phyloP scores from a whole-genome alignment of 2,113 vertebrate species.

The Mesembrinibis cayennensis region DNA sequence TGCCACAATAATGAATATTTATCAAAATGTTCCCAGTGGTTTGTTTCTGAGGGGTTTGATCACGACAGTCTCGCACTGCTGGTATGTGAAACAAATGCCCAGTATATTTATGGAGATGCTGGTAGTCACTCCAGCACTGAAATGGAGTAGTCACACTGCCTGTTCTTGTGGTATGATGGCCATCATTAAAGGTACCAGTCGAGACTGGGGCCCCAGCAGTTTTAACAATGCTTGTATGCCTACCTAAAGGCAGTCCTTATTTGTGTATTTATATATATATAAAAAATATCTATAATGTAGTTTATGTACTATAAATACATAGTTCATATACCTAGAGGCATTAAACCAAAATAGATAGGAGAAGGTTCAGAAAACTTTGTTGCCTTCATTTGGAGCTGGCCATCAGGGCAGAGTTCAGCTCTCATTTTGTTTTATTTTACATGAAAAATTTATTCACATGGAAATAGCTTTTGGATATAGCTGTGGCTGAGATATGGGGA shows the following conservation, averaged over 20 bases:
- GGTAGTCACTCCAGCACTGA: neutral
- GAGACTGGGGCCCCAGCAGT: neutral
- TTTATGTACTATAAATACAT: neutral
- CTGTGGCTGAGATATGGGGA: neutral
- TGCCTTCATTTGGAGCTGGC: neutral
- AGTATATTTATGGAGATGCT: neutral
- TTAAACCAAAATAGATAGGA: neutral
- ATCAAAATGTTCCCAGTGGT: neutral
- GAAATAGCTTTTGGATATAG: neutral
- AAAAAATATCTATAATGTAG: neutral
- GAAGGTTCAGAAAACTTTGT: neutral
- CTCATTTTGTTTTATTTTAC: neutral
- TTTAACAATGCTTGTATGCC: too few species aligned
- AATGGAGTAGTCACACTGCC: rapidly evolving
- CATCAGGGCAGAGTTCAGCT: neutral
- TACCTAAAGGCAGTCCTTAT: neutral
- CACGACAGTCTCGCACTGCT: rapidly evolving
- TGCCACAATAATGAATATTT: neutral
- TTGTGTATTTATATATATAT: neutral
- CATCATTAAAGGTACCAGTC: neutral
- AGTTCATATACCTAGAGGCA: neutral
- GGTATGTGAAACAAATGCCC: neutral
- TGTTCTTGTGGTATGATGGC: neutral
- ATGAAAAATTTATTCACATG: neutral
- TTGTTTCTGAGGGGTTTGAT: neutral